Percentiles rank a stretch among this genome's conserved stretches.
phyloP scores from a whole-genome alignment of 2,888 invertebrate species.

The Agrochola macilenta region DNA sequence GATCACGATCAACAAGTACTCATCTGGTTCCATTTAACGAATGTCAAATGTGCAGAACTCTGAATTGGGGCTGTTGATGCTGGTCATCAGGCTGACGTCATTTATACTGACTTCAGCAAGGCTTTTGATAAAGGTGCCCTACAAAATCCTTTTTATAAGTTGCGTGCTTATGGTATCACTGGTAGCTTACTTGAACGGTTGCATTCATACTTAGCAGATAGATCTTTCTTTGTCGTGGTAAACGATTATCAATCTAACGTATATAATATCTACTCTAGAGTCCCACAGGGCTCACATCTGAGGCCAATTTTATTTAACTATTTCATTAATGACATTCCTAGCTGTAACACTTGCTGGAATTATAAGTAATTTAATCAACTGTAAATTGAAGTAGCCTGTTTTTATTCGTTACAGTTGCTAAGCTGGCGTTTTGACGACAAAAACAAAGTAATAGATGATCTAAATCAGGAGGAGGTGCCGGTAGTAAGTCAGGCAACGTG shows the following conservation, averaged over 20 bases:
- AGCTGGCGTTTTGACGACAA: constrained; percentile 34
- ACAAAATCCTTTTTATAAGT: neutral
- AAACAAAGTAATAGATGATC: constrained; percentile 13
- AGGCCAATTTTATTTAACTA: neutral
- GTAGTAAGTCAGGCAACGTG: constrained; percentile 30
- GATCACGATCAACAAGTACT: neutral
- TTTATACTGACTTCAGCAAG: neutral
- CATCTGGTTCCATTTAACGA: neutral
- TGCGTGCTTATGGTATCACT: neutral
- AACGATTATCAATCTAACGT: neutral
- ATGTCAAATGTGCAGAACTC: no score
- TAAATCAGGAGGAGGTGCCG: constrained; percentile 19
- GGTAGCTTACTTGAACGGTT: neutral
- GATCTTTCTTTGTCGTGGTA: neutral
- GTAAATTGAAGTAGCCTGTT: neutral
- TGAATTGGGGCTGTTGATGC: neutral
- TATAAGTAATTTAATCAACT: neutral
- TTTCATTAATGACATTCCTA: no score
- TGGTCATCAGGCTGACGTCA: neutral
- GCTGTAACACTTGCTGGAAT: neutral
- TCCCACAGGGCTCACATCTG: neutral
- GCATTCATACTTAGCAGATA: no score
- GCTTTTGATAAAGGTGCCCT: neutral
- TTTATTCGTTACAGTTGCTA: constrained; percentile 14
- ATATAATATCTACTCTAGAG: neutral